Evolutionary conservation across 1,140 invertebrate genomes (phyloP), one percentile per base, ranked within the genome.

Genomic region (Lucilia sericata): DNA sequence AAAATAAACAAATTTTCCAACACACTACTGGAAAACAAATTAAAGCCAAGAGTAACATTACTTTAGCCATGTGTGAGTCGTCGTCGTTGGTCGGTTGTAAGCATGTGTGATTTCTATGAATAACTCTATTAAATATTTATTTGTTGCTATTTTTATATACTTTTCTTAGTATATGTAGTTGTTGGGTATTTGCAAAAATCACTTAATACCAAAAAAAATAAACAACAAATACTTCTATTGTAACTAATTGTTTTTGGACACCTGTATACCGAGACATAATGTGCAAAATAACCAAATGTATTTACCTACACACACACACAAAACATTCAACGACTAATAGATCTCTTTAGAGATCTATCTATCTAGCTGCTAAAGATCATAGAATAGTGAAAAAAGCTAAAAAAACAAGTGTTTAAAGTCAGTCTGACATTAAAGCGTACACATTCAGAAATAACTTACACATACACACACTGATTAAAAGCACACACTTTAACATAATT

Each of bases 171-270:
- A 42, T 47, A 42, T 49, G 10, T 49, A 3, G 42, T 10, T 42
- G 42, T 80, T 49, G 10, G 19, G 17, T 80, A 80, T 10, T 36
- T 25, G 10, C 70, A 74, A n/a, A 76, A 76, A 78, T 78, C 75
- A 19, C 34, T 42, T 42, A 78, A 76, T 76, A 42, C 34, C 76
- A 80, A 80, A 49, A 80, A 80, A 51, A 19, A 76, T 76, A 55
- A 42, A 80, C 42, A 25, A 80, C 76, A 80, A 80, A 49, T 80
- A 30, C 76, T 21, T 17, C n/a, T 80, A 80, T 49, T 80, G 47
- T 47, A 47, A 80, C 76, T 80, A 80, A 80, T 80, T 80, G 76
- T 80, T 80, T 80, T 80, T 80, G 47, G 76, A 80, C 76, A 80
- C 76, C 76, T 80, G 76, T 80, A 80, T 49, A 80, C n/a, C 25